Evolutionary conservation across 2,888 invertebrate genomes (phyloP), one percentile per base, ranked within the genome.

Genomic region (Sesamia inferens): DNA sequence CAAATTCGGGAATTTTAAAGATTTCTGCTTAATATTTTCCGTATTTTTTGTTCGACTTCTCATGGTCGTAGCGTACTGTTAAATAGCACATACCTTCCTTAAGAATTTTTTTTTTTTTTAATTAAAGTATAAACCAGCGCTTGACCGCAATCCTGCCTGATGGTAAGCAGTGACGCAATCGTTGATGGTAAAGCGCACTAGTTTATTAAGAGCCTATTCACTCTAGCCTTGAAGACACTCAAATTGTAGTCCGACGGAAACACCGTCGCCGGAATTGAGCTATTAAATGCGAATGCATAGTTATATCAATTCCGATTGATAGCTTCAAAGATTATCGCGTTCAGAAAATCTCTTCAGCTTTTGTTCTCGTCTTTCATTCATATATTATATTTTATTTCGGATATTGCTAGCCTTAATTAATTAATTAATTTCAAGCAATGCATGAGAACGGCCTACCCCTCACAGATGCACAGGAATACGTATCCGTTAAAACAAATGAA

Each of bases 401-500:
- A 31, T 58, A 31, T 31, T 19, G 10, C 3, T 44, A 42, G 19
- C 58, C 16, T 47, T 51, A 10, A 51, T 8, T 54, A 64, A 78
- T 85, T 88, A 87, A 89, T 90, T 86, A 81, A 78, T 85, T 74
- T 80, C 44, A 74, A 82, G 75, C 85, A 81, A 86, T 86, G 83
- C 86, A 86, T 89, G 85, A 85, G 87, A 88, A 81, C 83, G 72
- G 68, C 72, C 76, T 75, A 74, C 84, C 87, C 88, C 78, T 74
- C 74, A 81, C 81, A 89, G 84, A 86, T 87, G 74, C 39, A 68
- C 68, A 64, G 68, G 74, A 67, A 48, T 86, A 82, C 84, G 79
- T 88, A 87, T 87, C 90, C 85, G 89, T 92, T 92, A 82, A 90
- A 92, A 92, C 90, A 91, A 91, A 86, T 82, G 82, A 79, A 89